A percentile compares a stretch with the other conserved stretches of the same genome.
These are phyloP conservation scores for Styela clava DNA, from an alignment of 23 tunicate genomes.

Conservation along the genomic window DNA sequence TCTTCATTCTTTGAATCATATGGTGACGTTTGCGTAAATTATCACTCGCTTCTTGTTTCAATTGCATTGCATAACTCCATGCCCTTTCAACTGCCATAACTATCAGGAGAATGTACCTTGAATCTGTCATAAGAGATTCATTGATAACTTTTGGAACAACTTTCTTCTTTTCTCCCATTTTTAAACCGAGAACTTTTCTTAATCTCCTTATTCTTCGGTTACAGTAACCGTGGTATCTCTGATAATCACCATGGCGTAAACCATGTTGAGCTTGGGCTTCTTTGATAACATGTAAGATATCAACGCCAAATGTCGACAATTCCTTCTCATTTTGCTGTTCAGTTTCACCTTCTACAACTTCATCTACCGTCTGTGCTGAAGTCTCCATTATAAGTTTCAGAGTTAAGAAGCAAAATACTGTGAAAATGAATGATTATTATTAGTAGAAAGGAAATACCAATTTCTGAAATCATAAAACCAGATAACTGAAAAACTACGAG, in stretches of 20 bases:
- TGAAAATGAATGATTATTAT: no score
- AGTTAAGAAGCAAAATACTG: no score
- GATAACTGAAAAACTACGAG: no score
- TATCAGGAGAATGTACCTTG: constrained; percentile 67
- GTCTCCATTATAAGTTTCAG: background rate
- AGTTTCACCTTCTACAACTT: background rate
- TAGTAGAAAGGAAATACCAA: no score
- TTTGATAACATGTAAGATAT: constrained; percentile 74
- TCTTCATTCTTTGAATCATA: constrained; percentile 76
- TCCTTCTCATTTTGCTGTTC: background rate
- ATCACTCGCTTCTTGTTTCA: constrained; percentile 68
- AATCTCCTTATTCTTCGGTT: constrained; percentile 72
- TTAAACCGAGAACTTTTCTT: constrained; percentile 74
- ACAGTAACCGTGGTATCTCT: constrained; percentile 87
- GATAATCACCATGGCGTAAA: constrained; percentile 88
- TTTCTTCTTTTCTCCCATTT: constrained; percentile 75
- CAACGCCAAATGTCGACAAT: constrained; percentile 48
- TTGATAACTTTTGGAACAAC: constrained; percentile 70
- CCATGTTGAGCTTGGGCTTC: constrained; percentile 93
- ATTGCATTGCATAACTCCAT: constrained; percentile 89
- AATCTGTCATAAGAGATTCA: constrained; percentile 55
- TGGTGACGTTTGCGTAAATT: constrained; percentile 77
- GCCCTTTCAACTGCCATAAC: constrained; percentile 84
- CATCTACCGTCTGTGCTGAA: background rate
- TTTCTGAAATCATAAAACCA: no score